These are phyloP conservation scores for Montifringilla adamsi DNA, from an alignment of 2,113 vertebrate species.

Conservation along the genomic window DNA sequence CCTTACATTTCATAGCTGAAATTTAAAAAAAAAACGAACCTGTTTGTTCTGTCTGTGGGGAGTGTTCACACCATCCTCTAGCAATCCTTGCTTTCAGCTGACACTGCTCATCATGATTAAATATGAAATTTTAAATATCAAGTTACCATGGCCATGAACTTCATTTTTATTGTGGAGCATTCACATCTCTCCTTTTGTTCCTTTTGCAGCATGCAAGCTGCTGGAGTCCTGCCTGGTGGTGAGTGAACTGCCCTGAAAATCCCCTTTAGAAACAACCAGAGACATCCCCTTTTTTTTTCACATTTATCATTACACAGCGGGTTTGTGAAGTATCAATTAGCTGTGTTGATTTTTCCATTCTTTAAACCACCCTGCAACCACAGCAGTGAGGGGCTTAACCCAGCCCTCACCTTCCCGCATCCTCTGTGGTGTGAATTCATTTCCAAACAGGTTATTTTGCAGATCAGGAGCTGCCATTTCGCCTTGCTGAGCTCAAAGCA, in stretches of 20 bases:
- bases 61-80: not conserved
- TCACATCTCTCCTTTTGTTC: conserved; percentile 7
- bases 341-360: not conserved
- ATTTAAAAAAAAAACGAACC: not conserved
- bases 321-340: conserved; percentile 31
- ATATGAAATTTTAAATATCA: not conserved
- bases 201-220: not conserved
- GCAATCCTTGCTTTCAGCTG: not conserved
- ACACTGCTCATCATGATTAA: not conserved
- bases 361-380: not conserved
- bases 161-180: not conserved
- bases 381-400: not conserved
- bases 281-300: not conserved
- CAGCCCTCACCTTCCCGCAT: not conserved
- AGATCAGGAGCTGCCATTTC: not conserved
- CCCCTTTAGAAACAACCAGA: not conserved
- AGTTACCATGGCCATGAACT: conserved; percentile 24
- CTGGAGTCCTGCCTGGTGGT: not conserved
- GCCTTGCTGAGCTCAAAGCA: not conserved
- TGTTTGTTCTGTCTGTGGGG: not conserved
- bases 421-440: not conserved
- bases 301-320: not conserved
- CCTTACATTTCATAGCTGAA: not conserved
- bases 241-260: not conserved
- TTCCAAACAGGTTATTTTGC: not conserved